Evolutionary conservation across 2,113 vertebrate genomes (phyloP), one percentile per base, ranked within the genome.

Genomic region (Eira barbara): DNA sequence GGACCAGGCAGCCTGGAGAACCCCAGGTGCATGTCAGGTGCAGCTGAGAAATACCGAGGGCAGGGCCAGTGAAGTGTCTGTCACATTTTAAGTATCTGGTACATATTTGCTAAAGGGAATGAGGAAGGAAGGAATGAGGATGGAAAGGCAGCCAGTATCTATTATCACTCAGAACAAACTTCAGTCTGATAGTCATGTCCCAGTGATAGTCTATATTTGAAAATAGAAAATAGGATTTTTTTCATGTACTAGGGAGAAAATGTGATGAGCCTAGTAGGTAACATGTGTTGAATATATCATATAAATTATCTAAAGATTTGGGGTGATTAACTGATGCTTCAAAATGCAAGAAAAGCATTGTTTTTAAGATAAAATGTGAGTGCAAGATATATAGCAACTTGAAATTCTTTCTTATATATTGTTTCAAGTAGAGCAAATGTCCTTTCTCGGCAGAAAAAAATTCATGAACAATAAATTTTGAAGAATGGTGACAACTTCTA

Each of bases 181-280:
- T 34, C 78, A 65, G 10, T 47, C 18, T 61, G 52, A 45, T 42
- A 90, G 47, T 69, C 23, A 81, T 20, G 21, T 78, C 42, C 91
- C 27, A 61, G 6, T n/a, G 34, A 78, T 7, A 65, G n/a, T 83
- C 49, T 81, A 2, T 39, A 57, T 95, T 83, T 81, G 45, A 95
- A 95, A 67, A 95, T 15, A 73, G 69, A 92, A 95, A 81, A 96
- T 27, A 52, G 13, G 18, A 25, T 61, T 95, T 87, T 55, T 87
- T 83, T 89, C 69, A 79, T 20, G 10, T 55, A 87, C 36, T 73
- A 57, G 12, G 49, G 45, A 91, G n/a, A 93, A 96, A 90, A 81
- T 86, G 8, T 76, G 45, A 67, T 82, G 10, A 67, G 8, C 34
- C n/a, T 85, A 27, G 12, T 61, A 59, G 52, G 18, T 86, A 89